phyloP scores from a whole-genome alignment of 1,140 invertebrate species.

The Caenorhabditis remanei region DNA sequence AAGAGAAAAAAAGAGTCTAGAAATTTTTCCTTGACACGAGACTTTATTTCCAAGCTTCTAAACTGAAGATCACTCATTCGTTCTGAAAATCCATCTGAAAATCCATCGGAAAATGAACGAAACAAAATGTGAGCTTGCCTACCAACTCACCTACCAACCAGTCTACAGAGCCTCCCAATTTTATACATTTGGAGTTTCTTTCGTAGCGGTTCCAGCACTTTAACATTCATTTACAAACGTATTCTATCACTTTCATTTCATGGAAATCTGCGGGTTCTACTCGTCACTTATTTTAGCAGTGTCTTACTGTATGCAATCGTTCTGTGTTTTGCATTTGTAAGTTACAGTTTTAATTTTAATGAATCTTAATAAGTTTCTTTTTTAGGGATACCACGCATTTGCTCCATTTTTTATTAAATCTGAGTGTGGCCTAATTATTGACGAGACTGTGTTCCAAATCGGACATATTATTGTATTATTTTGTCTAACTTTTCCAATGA shows the following conservation, averaged over 20 bases:
- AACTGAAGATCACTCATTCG: no score
- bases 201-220: neutral
- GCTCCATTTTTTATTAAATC: neutral
- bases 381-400: neutral
- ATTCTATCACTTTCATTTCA: neutral
- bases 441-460: neutral
- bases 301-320: neutral
- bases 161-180: no score
- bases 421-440: neutral
- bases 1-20: no score
- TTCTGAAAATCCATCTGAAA: no score
- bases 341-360: no score
- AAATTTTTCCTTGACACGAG: no score
- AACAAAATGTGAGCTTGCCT: no score
- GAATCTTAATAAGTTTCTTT: no score
- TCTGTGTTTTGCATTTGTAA: slow-evolving; percentile 6
- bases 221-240: neutral
- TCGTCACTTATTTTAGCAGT: neutral
- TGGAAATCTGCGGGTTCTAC: neutral
- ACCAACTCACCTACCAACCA: no score
- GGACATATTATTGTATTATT: neutral
- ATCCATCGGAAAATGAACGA: no score
- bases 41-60: no score
- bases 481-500: neutral
- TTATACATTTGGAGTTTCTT: neutral